A percentile compares a stretch with the other conserved stretches of the same genome.
These are phyloP conservation scores for Anniella stebbinsi DNA, from an alignment of 2,797 vertebrate species.

Conservation along the genomic window DNA sequence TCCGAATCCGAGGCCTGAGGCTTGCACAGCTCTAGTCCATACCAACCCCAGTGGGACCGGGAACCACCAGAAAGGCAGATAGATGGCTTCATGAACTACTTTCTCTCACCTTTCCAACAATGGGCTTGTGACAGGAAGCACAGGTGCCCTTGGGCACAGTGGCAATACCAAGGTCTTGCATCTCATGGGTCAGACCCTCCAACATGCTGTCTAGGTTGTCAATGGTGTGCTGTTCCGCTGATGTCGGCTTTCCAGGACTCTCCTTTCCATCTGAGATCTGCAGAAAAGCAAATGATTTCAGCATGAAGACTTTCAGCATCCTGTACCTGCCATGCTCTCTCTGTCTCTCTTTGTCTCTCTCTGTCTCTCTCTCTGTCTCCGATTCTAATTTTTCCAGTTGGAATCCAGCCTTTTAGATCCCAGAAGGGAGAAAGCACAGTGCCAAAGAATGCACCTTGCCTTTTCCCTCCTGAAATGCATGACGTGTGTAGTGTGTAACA, in stretches of 20 bases:
- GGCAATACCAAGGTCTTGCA: conserved; percentile 89
- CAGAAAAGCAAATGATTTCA: background rate
- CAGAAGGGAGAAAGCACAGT: background rate
- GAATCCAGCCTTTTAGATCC: background rate
- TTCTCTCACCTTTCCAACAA: conserved; percentile 86
- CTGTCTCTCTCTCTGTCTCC: background rate
- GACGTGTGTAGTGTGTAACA: too few relatives aligned
- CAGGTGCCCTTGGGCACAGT: conserved; percentile 85
- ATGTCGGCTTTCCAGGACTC: conserved; percentile 12
- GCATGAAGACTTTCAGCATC: background rate
- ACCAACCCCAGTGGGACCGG: background rate
- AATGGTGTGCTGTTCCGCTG: conserved; percentile 47
- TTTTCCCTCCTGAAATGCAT: background rate
- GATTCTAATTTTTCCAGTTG: background rate
- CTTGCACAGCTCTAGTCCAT: too few relatives aligned
- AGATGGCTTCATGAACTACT: background rate
- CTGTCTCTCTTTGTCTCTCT: background rate
- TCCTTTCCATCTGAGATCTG: conserved; percentile 49
- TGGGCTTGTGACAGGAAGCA: conserved; percentile 85
- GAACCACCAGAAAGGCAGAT: background rate
- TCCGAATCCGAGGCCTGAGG: too few relatives aligned
- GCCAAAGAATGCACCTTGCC: background rate
- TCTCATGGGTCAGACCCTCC: conserved; percentile 85
- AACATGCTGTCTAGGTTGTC: conserved; percentile 86
- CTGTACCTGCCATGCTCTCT: background rate